Evolutionary conservation across 2,888 invertebrate genomes (phyloP), one percentile per base, ranked within the genome.

Genomic region (Gymnoscelis rufifasciata): DNA sequence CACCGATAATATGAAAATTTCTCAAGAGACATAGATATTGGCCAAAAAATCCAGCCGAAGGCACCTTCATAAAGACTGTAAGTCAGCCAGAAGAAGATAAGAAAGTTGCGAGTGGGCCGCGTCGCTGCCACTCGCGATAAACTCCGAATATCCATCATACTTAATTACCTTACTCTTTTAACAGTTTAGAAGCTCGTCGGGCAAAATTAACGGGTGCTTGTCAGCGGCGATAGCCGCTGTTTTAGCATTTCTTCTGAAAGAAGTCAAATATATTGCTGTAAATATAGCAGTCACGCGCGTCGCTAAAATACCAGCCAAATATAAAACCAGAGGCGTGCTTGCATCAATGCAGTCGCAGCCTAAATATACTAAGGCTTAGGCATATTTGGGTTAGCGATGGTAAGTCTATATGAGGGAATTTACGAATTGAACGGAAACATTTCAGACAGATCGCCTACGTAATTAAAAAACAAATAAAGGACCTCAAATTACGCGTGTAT

Each of bases 151-250:
- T 83, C 81, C 82, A 83, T 83, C 82, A 83, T 81, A 78, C 74
- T 81, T 82, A 83, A 82, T 83, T 83, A 82, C 78, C 79, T 75
- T 68, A 77, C 79, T 78, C 78, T 79, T 79, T 78, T 79, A 78
- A 77, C 77, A 76, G 77, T 78, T 80, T 74, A 74, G 74, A 71
- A 73, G 71, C 66, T 68, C 66, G 71, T 61, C 63, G 67, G 64
- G 71, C 73, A 68, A 72, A 77, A 79, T 80, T 74, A 78, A 73
- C 72, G 72, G 71, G 60, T 68, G 63, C 72, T 73, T 75, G 77
- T 78, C 75, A 72, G 69, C 71, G 68, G 64, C 73, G 71, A 71
- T 68, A 66, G 64, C 64, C 59, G 68, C 69, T 68, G 73, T 69
- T 72, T 72, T 70, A 70, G 66, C 71, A 51, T 69, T 71, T 73